Evolutionary conservation across 2,797 vertebrate species (phyloP).

Genomic region (Bradypodion ventrale): DNA sequence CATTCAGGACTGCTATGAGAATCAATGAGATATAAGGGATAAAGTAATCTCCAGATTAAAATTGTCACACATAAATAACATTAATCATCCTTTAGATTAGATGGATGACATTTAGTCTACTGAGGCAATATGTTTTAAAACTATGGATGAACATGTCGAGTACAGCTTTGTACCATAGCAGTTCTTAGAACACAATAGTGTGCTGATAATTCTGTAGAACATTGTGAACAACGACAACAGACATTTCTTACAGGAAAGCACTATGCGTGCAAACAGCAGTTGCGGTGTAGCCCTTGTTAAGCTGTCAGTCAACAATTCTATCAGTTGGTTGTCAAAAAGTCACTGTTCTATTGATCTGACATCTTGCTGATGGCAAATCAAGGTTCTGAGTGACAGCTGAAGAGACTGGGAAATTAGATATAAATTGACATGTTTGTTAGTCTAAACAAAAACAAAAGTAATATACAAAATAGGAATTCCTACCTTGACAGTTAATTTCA

Average conservation of each 20-base stretch:
- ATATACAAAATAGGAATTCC: conserved; percentile 16
- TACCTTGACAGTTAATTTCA: conserved; percentile 10
- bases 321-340: conserved; percentile 46
- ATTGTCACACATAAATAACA: conserved; percentile 5
- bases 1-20: background rate
- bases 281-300: conserved; percentile 3
- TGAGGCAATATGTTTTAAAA: too few species aligned
- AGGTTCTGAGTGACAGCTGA: conserved; percentile 37
- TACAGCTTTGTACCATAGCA: conserved; percentile 13
- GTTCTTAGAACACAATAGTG: conserved; percentile 7
- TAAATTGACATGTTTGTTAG: conserved; percentile 47
- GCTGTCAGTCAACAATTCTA: conserved; percentile 42
- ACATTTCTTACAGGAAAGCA: conserved; percentile 23
- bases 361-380: conserved; percentile 37
- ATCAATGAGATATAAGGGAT: background rate
- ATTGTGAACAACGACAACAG: conserved; percentile 10
- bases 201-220: conserved; percentile 6
- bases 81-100: background rate
- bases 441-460: conserved; percentile 24
- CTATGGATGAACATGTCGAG: conserved; percentile 4
- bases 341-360: conserved; percentile 42
- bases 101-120: background rate
- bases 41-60: background rate
- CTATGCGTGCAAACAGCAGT: background rate
- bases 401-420: conserved; percentile 43